phyloP scores from a whole-genome alignment of 2,888 invertebrate genomes.

The Cataglyphis albicans region DNA sequence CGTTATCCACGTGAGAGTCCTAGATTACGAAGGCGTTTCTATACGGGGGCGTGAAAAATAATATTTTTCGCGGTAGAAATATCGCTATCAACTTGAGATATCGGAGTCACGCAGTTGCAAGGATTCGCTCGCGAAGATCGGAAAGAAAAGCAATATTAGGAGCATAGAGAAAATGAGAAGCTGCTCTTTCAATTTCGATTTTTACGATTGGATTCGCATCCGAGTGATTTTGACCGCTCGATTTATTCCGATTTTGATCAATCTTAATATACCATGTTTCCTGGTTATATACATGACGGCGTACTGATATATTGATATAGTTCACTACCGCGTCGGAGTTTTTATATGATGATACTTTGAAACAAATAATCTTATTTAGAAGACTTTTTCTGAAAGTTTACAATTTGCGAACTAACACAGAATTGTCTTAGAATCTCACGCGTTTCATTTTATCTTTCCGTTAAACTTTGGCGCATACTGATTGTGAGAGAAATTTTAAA shows the following conservation, averaged over 20 bases:
- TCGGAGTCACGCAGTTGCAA: slow-evolving; percentile 15
- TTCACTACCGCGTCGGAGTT: not conserved
- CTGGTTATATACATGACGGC: not conserved
- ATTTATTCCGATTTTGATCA: slow-evolving; percentile 23
- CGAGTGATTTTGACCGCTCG: not conserved
- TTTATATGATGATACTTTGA: slow-evolving; percentile 7
- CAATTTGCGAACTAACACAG: not conserved
- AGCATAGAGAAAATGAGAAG: slow-evolving; percentile 1
- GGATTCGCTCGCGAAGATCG: not conserved
- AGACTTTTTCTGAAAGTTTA: not conserved
- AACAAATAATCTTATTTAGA: slow-evolving; percentile 7
- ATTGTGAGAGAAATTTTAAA: not conserved
- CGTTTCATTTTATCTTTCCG: slow-evolving; percentile 1
- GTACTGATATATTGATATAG: slow-evolving; percentile 25
- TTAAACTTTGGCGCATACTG: not conserved
- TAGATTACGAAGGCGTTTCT: slow-evolving; percentile 6
- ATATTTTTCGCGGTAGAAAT: not conserved
- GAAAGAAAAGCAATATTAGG: slow-evolving; percentile 5
- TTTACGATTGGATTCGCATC: slow-evolving; percentile 24
- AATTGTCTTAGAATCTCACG: slow-evolving; percentile 5
- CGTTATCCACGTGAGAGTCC: slow-evolving; percentile 17
- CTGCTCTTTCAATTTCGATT: slow-evolving; percentile 38
- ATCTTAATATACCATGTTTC: slow-evolving; percentile 19
- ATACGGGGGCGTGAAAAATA: slow-evolving; percentile 10
- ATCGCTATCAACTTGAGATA: not conserved